phyloP scores from a whole-genome alignment of 2,888 invertebrate genomes.

The Nemoura dubitans region DNA sequence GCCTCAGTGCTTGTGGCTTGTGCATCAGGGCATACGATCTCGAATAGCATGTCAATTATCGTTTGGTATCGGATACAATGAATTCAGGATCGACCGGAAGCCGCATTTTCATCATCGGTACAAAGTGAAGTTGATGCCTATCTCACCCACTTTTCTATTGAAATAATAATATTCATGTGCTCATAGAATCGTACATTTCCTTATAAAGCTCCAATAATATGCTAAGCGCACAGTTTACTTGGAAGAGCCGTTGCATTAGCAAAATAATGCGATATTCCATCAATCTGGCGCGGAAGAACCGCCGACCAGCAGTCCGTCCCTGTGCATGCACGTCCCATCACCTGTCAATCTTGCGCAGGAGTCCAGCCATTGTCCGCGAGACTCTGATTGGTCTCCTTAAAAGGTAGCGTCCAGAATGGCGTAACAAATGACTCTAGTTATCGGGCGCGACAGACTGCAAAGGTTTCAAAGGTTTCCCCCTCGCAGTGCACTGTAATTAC shows the following conservation, averaged over 20 bases:
- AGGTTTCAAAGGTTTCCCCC: neutral
- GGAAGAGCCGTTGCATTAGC: neutral
- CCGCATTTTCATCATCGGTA: neutral
- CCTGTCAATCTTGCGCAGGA: constrained; percentile 19
- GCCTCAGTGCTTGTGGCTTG: neutral
- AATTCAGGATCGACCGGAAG: neutral
- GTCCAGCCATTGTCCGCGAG: constrained; percentile 19
- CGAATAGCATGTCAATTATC: neutral
- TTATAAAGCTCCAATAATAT: neutral
- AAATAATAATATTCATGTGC: constrained; percentile 5
- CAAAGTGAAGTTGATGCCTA: neutral
- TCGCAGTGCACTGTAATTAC: neutral
- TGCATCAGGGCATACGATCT: neutral
- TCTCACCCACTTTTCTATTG: neutral
- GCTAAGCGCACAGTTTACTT: neutral
- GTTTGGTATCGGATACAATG: neutral
- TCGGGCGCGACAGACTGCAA: neutral
- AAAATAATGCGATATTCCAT: constrained; percentile 20
- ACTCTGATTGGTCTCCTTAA: constrained; percentile 26
- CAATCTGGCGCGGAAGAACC: neutral
- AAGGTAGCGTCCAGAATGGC: neutral
- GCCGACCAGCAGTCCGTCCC: neutral
- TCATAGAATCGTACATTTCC: neutral
- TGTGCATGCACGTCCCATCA: neutral
- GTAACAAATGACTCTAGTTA: constrained; percentile 5